phyloP scores from a whole-genome alignment of 2,113 vertebrate species.

The Eurystomus gularis region DNA sequence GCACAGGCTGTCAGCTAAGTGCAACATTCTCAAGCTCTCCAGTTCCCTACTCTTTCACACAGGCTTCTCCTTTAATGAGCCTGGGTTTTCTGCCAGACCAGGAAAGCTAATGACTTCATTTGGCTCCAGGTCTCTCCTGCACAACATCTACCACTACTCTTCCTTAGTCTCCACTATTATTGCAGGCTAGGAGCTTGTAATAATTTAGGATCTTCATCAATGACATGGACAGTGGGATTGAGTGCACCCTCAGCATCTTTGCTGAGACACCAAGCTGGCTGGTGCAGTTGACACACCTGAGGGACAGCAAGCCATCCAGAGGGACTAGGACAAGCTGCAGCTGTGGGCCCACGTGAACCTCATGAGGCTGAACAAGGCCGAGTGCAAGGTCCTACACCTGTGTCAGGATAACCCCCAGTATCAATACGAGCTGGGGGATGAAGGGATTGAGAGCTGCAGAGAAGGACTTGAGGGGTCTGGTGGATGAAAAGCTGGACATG shows the following conservation, averaged over 20 bases:
- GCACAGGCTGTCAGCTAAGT: neutral
- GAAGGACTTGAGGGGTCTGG: too few relatives aligned
- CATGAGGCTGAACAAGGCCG: too few relatives aligned
- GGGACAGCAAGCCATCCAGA: neutral
- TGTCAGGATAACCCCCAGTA: too few relatives aligned
- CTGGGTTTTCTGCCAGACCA: neutral
- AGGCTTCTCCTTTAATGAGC: neutral
- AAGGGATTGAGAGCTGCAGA: too few relatives aligned
- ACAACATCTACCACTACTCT: neutral
- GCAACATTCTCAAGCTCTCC: neutral
- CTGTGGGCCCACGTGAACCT: too few relatives aligned
- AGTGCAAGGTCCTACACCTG: too few relatives aligned
- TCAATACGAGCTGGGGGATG: too few relatives aligned
- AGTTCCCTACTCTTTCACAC: neutral
- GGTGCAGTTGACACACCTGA: fast-evolving
- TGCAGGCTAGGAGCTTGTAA: neutral
- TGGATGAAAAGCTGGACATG: too few relatives aligned
- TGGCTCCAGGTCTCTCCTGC: neutral
- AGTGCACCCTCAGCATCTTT: neutral
- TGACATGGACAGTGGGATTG: neutral
- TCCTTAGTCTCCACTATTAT: neutral
- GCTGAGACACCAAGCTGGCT: too few relatives aligned
- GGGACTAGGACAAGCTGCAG: neutral
- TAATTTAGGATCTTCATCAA: neutral
- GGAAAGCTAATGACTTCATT: neutral